Evolutionary conservation across 2,797 vertebrate species (phyloP).

Genomic region (Cottoperca gobio): DNA sequence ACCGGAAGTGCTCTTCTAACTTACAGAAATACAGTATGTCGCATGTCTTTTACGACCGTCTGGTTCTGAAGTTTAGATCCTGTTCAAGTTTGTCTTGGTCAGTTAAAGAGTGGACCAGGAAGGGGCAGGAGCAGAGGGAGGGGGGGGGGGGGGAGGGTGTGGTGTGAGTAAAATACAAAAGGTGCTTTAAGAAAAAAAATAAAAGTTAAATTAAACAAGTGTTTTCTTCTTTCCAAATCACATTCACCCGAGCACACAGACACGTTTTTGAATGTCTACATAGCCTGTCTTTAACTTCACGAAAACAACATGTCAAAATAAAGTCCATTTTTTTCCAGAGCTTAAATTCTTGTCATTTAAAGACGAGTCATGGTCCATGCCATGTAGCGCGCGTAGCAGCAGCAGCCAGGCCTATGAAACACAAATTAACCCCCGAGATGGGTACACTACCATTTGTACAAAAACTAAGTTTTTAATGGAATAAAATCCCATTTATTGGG

Average conservation of each 20-base stretch:
- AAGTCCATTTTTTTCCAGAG: conserved; percentile 45
- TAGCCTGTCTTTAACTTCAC: conserved; percentile 46
- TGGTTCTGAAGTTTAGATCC: conserved; percentile 51
- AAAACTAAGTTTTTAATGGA: conserved; percentile 44
- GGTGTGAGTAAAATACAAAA: conserved; percentile 45
- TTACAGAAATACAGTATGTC: conserved; percentile 53
- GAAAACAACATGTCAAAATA: conserved; percentile 56
- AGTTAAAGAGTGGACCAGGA: conserved; percentile 20
- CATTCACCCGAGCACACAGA: conserved; percentile 57
- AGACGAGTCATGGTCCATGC: conserved; percentile 46
- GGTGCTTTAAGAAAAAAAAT: conserved; percentile 54
- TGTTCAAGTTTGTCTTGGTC: conserved; percentile 49
- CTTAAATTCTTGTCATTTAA: conserved; percentile 49
- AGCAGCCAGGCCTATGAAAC: conserved; percentile 51
- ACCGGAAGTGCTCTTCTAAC: conserved; percentile 52
- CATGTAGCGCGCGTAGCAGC: conserved; percentile 35
- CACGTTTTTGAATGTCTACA: conserved; percentile 57
- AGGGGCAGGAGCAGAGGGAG: not conserved
- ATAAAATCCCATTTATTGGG: conserved; percentile 40
- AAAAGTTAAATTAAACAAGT: conserved; percentile 42
- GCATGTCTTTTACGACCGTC: conserved; percentile 10
- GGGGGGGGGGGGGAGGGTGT: not conserved
- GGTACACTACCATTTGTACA: conserved; percentile 44
- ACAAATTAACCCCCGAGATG: conserved; percentile 36
- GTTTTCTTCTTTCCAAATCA: conserved; percentile 54